Evolutionary conservation across 2,888 invertebrate species (phyloP), one percentile per base, ranked within the genome.

Genomic region (Eupithecia abbreviata): DNA sequence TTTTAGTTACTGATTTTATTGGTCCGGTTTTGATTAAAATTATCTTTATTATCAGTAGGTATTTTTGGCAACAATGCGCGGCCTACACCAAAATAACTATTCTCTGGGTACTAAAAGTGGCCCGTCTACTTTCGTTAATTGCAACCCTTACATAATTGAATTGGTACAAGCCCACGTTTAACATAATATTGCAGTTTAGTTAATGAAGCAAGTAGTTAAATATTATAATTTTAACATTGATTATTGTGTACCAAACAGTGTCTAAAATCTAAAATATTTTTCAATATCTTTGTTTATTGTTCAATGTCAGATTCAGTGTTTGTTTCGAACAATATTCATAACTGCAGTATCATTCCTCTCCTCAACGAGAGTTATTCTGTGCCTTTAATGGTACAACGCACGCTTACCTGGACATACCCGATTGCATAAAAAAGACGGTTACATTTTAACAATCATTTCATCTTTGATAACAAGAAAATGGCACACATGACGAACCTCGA

Each of bases 51-150:
- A 30, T 30, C 30, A 30, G 30, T 30, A 13, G 49, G 51, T 51
- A 15, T 51, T 51, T 51, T 55, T 7, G 55, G n/a, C 49, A 13
- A 51, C 49, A 51, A 13, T n/a, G n/a, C 55, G 7, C n/a, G 55
- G 7, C 47, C 47, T 55, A n/a, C 55, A 55, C n/a, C 15, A 51
- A 51, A 13, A 15, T 18, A 58, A 55, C 7, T 55, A n/a, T 7
- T n/a, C n/a, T n/a, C n/a, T n/a, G 9, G 55, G 18, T 18, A n/a
- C 10, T 18, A 62, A 30, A 62, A 62, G 62, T 62, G 10, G 62
- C 30, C 4, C 62, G 62, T 62, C 30, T 62, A 62, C 62, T 62
- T 62, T 62, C 12, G 62, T 62, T 62, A 62, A 62, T 62, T 30
- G 30, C 10, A 18, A 62, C 62, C 62, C 30, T 62, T 58, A 58